phyloP scores from a whole-genome alignment of 2,113 vertebrate genomes.

The Antennarius striatus region DNA sequence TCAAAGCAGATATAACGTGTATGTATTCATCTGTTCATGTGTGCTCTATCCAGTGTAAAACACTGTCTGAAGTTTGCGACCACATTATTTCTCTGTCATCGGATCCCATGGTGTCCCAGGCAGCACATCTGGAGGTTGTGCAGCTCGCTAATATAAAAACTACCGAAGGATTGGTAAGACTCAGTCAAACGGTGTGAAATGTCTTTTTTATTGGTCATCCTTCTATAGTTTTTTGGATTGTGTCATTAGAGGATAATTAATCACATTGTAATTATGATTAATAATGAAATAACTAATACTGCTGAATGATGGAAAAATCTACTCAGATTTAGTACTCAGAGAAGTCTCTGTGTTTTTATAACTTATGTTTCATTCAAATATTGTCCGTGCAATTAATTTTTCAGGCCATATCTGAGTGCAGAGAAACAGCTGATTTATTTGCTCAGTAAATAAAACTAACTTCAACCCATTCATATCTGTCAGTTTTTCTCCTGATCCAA shows the following conservation, averaged over 20 bases:
- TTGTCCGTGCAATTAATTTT: too few relatives aligned
- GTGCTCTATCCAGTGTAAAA: constrained; percentile 85
- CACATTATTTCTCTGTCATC: constrained; percentile 91
- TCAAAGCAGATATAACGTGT: background rate
- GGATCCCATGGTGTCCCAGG: constrained; percentile 93
- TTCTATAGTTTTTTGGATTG: background rate
- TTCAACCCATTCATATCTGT: too few relatives aligned
- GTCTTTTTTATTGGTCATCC: background rate
- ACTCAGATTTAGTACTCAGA: background rate
- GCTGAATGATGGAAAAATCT: constrained; percentile 15
- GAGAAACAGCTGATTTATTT: too few relatives aligned
- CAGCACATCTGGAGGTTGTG: constrained; percentile 92
- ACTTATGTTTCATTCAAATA: background rate
- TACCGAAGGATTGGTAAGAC: constrained; percentile 93
- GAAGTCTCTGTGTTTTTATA: too few relatives aligned
- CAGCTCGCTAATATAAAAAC: constrained; percentile 92
- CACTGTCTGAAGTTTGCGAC: constrained; percentile 94
- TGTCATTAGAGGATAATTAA: background rate
- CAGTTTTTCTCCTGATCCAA: too few relatives aligned
- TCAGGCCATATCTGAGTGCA: too few relatives aligned
- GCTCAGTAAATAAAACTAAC: too few relatives aligned
- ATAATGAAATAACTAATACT: constrained; percentile 10
- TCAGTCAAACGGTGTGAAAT: background rate
- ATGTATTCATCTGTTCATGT: background rate
- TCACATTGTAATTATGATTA: too few relatives aligned